These are phyloP conservation scores for Bombus fervidus DNA, from an alignment of 1,140 invertebrate genomes.

Conservation along the genomic window DNA sequence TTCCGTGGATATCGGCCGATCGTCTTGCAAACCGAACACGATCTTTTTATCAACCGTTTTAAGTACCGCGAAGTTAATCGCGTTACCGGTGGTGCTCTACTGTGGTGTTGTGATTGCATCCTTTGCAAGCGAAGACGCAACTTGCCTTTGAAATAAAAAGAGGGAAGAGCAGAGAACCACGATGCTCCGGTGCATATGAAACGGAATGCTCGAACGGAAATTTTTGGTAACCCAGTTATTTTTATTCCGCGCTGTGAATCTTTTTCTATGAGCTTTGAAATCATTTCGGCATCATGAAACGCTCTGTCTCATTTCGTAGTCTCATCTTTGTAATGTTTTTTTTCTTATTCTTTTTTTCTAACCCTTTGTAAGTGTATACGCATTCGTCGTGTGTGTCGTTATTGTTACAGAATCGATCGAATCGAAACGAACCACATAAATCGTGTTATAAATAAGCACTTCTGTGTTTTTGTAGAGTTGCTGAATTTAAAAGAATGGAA, in stretches of 20 bases:
- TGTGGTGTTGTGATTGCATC: constrained; percentile 25
- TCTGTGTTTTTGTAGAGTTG: constrained; percentile 51
- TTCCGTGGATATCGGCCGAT: constrained; percentile 67
- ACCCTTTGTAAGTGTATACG: background rate
- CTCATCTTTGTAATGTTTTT: constrained; percentile 2
- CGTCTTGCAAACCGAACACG: constrained; percentile 15
- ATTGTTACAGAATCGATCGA: constrained; percentile 47
- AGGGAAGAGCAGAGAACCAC: constrained; percentile 2
- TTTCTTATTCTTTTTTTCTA: background rate
- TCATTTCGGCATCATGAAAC: constrained; percentile 26
- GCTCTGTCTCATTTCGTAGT: background rate
- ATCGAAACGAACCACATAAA: constrained; percentile 26
- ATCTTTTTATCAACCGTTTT: constrained; percentile 42
- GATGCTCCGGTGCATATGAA: constrained; percentile 35
- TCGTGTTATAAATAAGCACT: constrained; percentile 39
- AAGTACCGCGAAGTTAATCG: constrained; percentile 2
- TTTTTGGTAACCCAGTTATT: constrained; percentile 61
- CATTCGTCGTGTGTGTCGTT: background rate
- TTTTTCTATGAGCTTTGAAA: constrained; percentile 34
- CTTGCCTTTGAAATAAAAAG: constrained; percentile 1
- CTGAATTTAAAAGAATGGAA: constrained; percentile 82
- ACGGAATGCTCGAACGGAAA: constrained; percentile 46
- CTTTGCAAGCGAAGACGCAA: constrained; percentile 8
- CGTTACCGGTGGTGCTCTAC: constrained; percentile 18
- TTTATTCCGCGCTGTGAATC: constrained; percentile 32